phyloP scores from a whole-genome alignment of 1,140 invertebrate species.

The Tribolium castaneum region DNA sequence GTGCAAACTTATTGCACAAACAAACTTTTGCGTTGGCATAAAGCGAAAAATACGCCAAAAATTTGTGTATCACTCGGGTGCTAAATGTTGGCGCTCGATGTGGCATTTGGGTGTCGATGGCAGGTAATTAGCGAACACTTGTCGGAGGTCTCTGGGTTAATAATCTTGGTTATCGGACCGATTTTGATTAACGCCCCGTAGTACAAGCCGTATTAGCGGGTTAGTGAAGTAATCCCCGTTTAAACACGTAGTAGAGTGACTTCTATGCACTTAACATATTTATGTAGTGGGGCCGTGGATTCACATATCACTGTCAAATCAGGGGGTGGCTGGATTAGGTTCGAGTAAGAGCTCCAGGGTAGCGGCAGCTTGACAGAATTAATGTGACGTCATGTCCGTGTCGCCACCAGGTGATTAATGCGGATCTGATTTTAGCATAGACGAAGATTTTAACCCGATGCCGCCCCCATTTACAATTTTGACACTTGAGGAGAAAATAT shows the following conservation, averaged over 20 bases:
- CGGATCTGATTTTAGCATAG: slow-evolving; percentile 49
- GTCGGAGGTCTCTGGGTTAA: not conserved
- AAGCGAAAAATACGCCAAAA: too few relatives aligned
- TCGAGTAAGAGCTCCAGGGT: slow-evolving; percentile 30
- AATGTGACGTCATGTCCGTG: slow-evolving; percentile 57
- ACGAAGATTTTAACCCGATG: slow-evolving; percentile 31
- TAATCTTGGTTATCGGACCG: slow-evolving; percentile 3
- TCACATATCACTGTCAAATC: slow-evolving; percentile 53
- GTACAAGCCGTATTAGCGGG: not conserved
- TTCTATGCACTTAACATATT: slow-evolving; percentile 20
- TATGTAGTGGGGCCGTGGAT: slow-evolving; percentile 24
- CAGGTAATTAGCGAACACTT: not conserved
- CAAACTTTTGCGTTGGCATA: too few relatives aligned
- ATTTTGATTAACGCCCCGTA: slow-evolving; percentile 1
- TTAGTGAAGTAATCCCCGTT: slow-evolving; percentile 16
- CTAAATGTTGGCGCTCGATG: not conserved
- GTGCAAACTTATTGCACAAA: too few relatives aligned
- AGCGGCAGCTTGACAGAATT: slow-evolving; percentile 49
- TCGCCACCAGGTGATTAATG: slow-evolving; percentile 59
- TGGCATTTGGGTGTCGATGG: not conserved
- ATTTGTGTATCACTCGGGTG: too few relatives aligned
- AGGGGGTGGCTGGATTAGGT: slow-evolving; percentile 43
- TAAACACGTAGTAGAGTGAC: not conserved
- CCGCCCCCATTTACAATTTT: slow-evolving; percentile 24
- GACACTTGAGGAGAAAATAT: slow-evolving; percentile 8